These are phyloP conservation scores for Bombus superbus DNA, from an alignment of 1,140 invertebrate genomes.

Conservation along the genomic window DNA sequence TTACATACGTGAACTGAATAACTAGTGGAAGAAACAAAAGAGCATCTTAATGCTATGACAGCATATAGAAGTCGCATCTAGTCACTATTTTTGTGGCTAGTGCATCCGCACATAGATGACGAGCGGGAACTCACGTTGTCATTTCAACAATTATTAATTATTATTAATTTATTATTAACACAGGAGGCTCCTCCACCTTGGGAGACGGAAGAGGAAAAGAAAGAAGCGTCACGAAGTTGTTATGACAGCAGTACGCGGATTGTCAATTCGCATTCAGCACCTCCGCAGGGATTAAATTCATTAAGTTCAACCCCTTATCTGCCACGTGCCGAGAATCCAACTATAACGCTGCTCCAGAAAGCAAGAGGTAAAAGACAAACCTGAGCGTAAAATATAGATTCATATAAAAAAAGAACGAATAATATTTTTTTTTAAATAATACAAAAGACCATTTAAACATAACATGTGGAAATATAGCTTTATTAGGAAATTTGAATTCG, in stretches of 20 bases:
- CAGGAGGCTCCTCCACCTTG: slow-evolving; percentile 76
- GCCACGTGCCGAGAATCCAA: slow-evolving; percentile 93
- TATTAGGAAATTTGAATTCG: too few species aligned
- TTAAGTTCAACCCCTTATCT: slow-evolving; percentile 84
- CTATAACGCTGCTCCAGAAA: slow-evolving; percentile 94
- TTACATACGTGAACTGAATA: too few species aligned
- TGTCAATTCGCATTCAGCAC: slow-evolving; percentile 86
- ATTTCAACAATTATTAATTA: too few species aligned
- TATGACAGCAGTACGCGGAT: slow-evolving; percentile 83
- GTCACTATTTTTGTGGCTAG: too few species aligned
- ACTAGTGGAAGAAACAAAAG: too few species aligned
- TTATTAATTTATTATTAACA: neutral
- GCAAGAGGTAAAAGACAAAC: slow-evolving; percentile 87
- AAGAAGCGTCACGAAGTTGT: slow-evolving; percentile 66
- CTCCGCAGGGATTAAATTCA: slow-evolving; percentile 85
- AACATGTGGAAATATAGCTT: too few species aligned
- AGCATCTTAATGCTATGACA: too few species aligned
- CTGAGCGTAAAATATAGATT: neutral
- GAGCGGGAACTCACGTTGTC: too few species aligned
- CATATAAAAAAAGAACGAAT: neutral
- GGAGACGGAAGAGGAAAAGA: slow-evolving; percentile 69
- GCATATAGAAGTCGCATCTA: too few species aligned
- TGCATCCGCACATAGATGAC: too few species aligned
- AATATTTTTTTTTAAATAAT: neutral
- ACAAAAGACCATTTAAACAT: neutral